Percentiles rank a stretch among this genome's conserved stretches.
phyloP scores from a whole-genome alignment of 2,888 invertebrate species.

The Melangyna quadrimaculata region DNA sequence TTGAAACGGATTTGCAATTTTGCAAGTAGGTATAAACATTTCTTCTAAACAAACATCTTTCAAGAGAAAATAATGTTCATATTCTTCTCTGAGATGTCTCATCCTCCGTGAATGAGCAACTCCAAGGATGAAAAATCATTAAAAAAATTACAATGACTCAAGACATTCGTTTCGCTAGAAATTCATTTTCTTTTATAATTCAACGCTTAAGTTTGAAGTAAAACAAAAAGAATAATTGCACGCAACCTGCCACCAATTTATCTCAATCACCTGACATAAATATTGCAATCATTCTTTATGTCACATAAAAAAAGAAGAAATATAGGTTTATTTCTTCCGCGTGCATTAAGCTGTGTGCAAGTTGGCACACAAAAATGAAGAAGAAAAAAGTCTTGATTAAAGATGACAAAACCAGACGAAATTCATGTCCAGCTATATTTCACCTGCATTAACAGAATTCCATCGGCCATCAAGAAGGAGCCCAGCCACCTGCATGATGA shows the following conservation, averaged over 20 bases:
- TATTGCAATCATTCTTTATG: slow-evolving; percentile 1
- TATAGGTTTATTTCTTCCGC: neutral
- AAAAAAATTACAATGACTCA: neutral
- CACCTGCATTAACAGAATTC: slow-evolving; percentile 41
- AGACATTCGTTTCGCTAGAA: neutral
- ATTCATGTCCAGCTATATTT: slow-evolving; percentile 41
- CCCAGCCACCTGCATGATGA: slow-evolving; percentile 46
- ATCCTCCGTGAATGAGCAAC: neutral
- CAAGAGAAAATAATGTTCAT: neutral
- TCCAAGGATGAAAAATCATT: neutral
- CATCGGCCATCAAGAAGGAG: neutral
- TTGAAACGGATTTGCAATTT: no score
- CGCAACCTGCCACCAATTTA: slow-evolving; percentile 50
- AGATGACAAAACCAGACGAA: slow-evolving; percentile 57
- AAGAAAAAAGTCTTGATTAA: slow-evolving; percentile 25
- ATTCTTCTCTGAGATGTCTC: neutral
- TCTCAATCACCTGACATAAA: slow-evolving; percentile 56
- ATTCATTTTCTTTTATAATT: slow-evolving; percentile 10
- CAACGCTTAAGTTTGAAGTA: neutral
- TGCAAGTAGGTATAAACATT: no score
- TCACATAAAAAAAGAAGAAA: neutral
- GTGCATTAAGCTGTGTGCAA: neutral
- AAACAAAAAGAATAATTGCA: slow-evolving; percentile 31
- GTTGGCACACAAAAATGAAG: neutral
- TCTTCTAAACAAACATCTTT: no score